Percentiles rank a stretch among this genome's conserved stretches.
Evolutionary conservation across 2,888 invertebrate genomes (phyloP).

Genomic region (Sipunculus nudus): DNA sequence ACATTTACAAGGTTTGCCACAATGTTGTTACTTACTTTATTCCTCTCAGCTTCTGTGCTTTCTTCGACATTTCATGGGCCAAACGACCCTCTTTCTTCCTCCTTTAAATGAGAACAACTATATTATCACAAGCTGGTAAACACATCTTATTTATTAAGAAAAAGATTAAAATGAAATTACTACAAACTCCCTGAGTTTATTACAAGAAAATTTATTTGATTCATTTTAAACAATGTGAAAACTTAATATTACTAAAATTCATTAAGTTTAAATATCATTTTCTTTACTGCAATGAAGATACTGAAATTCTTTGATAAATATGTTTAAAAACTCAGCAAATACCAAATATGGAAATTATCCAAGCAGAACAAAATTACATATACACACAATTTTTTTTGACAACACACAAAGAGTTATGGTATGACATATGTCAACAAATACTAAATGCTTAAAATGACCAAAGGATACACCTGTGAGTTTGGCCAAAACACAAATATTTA

Average conservation of each 20-base stretch:
- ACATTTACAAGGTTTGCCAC: neutral
- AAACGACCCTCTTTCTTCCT: constrained; percentile 94
- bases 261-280: neutral
- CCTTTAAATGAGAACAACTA: constrained; percentile 50
- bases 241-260: neutral
- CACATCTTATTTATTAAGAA: neutral
- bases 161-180: constrained; percentile 3
- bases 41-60: constrained; percentile 90
- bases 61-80: constrained; percentile 89
- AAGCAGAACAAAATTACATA: too few species aligned
- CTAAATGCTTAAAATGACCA: too few species aligned
- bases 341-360: too few species aligned
- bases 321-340: too few species aligned
- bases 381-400: too few species aligned
- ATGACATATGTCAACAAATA: too few species aligned
- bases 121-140: neutral
- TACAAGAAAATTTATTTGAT: neutral
- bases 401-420: too few species aligned
- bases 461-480: too few species aligned
- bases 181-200: too few species aligned
- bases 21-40: constrained; percentile 73
- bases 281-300: too few species aligned
- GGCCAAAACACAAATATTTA: too few species aligned
- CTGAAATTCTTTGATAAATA: too few species aligned
- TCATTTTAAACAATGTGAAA: neutral